Evolutionary conservation across 2,113 vertebrate genomes (phyloP).

Genomic region (Pampusana beccarii): DNA sequence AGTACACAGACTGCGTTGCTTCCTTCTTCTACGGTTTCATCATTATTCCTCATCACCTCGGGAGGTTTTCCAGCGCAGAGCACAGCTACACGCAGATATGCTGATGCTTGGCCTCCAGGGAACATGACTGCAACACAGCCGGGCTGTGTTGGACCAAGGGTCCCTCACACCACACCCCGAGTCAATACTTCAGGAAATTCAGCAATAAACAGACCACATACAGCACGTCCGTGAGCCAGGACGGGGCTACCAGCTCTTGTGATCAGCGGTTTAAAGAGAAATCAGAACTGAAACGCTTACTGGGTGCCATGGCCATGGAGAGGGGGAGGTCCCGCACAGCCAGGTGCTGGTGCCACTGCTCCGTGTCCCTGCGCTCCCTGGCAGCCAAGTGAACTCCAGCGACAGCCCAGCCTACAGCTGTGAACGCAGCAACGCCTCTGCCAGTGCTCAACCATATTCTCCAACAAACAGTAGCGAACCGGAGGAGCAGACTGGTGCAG

Average conservation of each 20-base stretch:
- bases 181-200: background rate
- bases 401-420: background rate
- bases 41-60: background rate
- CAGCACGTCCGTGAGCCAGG: background rate
- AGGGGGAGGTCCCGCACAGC: background rate
- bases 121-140: background rate
- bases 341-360: background rate
- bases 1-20: background rate
- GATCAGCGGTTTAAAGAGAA: background rate
- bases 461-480: background rate
- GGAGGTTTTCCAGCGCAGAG: background rate
- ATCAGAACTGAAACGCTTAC: background rate
- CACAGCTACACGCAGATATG: background rate
- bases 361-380: background rate
- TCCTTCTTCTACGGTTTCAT: background rate
- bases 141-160: background rate
- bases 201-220: background rate
- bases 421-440: background rate
- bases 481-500: background rate
- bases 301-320: background rate
- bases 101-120: background rate
- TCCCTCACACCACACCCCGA: accelerated
- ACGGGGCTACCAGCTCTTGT: background rate
- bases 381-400: background rate
- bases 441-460: background rate